Evolutionary conservation across 1,140 invertebrate species (phyloP).

Genomic region (Oncopeltus fasciatus): DNA sequence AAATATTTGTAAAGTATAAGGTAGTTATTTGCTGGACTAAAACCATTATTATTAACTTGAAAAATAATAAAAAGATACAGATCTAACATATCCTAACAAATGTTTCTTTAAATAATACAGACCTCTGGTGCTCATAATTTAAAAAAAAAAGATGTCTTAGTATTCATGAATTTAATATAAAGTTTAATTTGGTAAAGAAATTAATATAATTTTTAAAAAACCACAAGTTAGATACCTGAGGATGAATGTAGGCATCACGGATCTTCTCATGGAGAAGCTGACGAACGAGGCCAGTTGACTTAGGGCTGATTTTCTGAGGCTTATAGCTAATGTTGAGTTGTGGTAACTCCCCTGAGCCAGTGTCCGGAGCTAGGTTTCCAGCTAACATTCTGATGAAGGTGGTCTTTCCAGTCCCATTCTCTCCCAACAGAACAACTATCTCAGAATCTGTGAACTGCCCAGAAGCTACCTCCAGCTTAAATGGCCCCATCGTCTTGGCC

Average conservation of each 20-base stretch:
- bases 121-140: too few relatives aligned
- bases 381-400: slow-evolving; percentile 98
- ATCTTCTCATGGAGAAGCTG: slow-evolving; percentile 91
- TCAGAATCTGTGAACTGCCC: slow-evolving; percentile 99
- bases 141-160: too few relatives aligned
- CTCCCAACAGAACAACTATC: slow-evolving; percentile 94
- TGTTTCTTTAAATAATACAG: too few relatives aligned
- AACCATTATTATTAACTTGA: too few relatives aligned
- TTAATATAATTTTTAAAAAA: too few relatives aligned
- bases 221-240: slow-evolving; percentile 43
- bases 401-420: slow-evolving; percentile 99
- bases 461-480: slow-evolving; percentile 50
- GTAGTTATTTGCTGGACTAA: too few relatives aligned
- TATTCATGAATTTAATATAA: too few relatives aligned
- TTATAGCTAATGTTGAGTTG: slow-evolving; percentile 97
- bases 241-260: slow-evolving; percentile 90
- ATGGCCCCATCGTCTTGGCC: slow-evolving; percentile 71
- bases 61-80: too few relatives aligned
- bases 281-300: slow-evolving; percentile 76
- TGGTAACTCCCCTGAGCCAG: slow-evolving; percentile 72
- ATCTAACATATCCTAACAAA: too few relatives aligned
- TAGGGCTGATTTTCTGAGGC: slow-evolving; percentile 98
- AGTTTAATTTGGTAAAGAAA: too few relatives aligned
- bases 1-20: too few relatives aligned
- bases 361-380: slow-evolving; percentile 84